A percentile compares a stretch with the other conserved stretches of the same genome.
Evolutionary conservation across 2,797 vertebrate species (phyloP).

Genomic region (Oreonectes daqikongensis): DNA sequence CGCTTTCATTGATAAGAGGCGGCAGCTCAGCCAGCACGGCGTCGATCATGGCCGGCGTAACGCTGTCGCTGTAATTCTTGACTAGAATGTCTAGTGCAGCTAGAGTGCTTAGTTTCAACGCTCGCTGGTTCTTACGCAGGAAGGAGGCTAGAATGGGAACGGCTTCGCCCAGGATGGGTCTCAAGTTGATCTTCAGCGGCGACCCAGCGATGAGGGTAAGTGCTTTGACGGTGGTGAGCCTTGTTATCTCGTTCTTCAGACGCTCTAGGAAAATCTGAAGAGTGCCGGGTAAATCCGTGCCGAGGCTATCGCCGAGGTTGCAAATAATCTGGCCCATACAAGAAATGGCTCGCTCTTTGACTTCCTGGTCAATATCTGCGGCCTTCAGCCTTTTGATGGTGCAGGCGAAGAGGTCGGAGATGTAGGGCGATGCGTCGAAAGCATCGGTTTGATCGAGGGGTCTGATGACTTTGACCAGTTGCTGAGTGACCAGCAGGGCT

Average conservation of each 20-base stretch:
- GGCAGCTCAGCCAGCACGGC: slow-evolving; percentile 96
- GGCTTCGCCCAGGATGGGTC: slow-evolving; percentile 92
- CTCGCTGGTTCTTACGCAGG: slow-evolving; percentile 96
- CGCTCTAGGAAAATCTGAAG: slow-evolving; percentile 97
- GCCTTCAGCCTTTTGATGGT: slow-evolving; percentile 96
- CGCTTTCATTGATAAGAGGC: slow-evolving; percentile 95
- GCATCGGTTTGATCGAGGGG: slow-evolving; percentile 90
- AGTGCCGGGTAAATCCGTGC: slow-evolving; percentile 89
- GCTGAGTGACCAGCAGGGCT: slow-evolving; percentile 96
- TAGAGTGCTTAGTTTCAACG: slow-evolving; percentile 94
- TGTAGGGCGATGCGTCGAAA: slow-evolving; percentile 95
- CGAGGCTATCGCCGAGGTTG: slow-evolving; percentile 92
- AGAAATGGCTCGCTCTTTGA: slow-evolving; percentile 97
- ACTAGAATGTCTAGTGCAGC: slow-evolving; percentile 95
- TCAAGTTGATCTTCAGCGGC: slow-evolving; percentile 91
- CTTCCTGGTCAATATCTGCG: slow-evolving; percentile 98
- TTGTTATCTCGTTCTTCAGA: slow-evolving; percentile 97
- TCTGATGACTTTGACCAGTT: slow-evolving; percentile 96
- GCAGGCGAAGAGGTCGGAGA: slow-evolving; percentile 93
- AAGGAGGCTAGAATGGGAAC: slow-evolving; percentile 98
- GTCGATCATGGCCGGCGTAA: slow-evolving; percentile 96
- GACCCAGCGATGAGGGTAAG: slow-evolving; percentile 96
- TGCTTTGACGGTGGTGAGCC: slow-evolving; percentile 95
- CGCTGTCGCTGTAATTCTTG: slow-evolving; percentile 88
- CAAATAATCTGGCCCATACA: slow-evolving; percentile 99